phyloP scores from a whole-genome alignment of 2,113 vertebrate genomes.

The Ahaetulla prasina region DNA sequence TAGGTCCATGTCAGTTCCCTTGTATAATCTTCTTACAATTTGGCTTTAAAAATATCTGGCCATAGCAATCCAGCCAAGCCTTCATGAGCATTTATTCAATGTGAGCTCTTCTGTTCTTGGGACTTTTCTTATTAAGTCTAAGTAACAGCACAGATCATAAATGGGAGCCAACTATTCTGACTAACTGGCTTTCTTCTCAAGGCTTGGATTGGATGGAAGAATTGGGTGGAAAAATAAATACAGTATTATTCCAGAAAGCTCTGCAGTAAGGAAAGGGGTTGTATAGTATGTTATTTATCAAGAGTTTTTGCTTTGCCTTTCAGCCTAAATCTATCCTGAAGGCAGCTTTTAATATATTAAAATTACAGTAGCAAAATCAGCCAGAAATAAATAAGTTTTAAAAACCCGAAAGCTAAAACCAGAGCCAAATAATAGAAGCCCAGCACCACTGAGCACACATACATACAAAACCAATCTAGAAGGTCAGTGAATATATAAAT shows the following conservation, averaged over 20 bases:
- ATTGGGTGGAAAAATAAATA: not conserved
- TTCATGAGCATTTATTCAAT: not conserved
- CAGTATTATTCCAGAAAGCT: not conserved
- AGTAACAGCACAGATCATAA: not conserved
- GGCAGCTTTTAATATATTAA: not conserved
- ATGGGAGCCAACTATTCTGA: not conserved
- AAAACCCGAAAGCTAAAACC: not conserved
- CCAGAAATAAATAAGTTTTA: not conserved
- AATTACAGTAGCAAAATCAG: not conserved
- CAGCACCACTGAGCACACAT: not conserved
- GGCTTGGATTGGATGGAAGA: not conserved
- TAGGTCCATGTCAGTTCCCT: not conserved
- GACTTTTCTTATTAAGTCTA: not conserved
- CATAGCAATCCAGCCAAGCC: not conserved
- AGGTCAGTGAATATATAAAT: not conserved
- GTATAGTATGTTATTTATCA: not conserved
- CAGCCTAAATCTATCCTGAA: not conserved
- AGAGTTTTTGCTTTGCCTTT: not conserved
- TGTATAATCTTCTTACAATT: not conserved
- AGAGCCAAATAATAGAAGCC: not conserved
- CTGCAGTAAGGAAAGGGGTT: not conserved
- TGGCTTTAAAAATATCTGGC: not conserved
- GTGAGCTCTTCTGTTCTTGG: not conserved
- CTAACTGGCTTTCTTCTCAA: not conserved
- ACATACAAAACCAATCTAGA: not conserved